Evolutionary conservation across 2,888 invertebrate genomes (phyloP).

Genomic region (Clusia tigrina): DNA sequence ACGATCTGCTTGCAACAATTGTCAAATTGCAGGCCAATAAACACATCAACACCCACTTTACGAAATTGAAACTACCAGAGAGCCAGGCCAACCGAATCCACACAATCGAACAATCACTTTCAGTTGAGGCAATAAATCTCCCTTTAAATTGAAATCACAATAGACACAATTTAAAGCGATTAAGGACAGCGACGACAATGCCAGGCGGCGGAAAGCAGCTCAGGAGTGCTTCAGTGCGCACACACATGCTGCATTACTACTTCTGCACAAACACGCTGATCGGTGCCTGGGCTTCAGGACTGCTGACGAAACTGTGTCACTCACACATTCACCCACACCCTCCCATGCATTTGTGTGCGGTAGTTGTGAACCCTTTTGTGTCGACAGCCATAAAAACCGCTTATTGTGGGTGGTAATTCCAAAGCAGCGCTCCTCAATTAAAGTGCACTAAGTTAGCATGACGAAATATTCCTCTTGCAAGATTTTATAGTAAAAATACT

Average conservation of each 20-base stretch:
- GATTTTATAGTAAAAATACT: neutral
- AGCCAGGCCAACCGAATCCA: neutral
- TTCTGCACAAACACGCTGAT: neutral
- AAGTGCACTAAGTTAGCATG: neutral
- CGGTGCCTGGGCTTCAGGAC: slow-evolving; percentile 9
- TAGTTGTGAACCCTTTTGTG: slow-evolving; percentile 40
- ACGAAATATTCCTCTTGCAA: neutral
- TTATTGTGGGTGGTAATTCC: slow-evolving; percentile 11
- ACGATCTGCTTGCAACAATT: neutral
- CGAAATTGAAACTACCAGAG: too few species aligned
- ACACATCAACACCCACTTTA: slow-evolving; percentile 1
- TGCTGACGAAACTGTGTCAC: slow-evolving; percentile 25
- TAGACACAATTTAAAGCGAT: slow-evolving; percentile 10
- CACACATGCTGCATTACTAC: neutral
- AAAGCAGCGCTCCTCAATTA: neutral
- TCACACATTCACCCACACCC: slow-evolving; percentile 16
- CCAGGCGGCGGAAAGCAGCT: neutral
- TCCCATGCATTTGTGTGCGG: slow-evolving; percentile 24
- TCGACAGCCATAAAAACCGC: slow-evolving; percentile 25
- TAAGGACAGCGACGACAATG: slow-evolving; percentile 10
- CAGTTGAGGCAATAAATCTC: neutral
- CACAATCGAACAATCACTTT: neutral
- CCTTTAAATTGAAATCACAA: neutral
- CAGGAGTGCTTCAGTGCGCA: neutral
- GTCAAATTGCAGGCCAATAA: neutral